Percentiles rank a stretch among this genome's conserved stretches.
Conservation (phyloP, 2,113 vertebrate genomes). For the Ornithorhynchus anatinus region DNA sequence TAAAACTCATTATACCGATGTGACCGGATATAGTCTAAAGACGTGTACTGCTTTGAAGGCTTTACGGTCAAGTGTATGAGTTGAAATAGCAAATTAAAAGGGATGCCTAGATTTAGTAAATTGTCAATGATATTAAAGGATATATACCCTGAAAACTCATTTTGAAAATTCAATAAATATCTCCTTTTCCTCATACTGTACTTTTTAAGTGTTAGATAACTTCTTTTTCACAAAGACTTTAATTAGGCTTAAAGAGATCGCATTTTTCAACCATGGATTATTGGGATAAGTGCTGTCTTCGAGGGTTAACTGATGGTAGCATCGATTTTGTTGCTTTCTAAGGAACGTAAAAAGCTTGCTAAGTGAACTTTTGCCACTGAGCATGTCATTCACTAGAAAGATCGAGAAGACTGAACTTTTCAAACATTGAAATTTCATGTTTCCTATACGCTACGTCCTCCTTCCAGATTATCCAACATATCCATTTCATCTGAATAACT, state of each 20-base stretch:
- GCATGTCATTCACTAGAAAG: background rate
- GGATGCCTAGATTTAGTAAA: background rate
- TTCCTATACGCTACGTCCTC: conserved; percentile 2
- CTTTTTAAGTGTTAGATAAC: conserved; percentile 37
- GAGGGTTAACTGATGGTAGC: conserved; percentile 16
- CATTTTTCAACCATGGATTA: background rate
- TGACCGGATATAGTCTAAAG: too few relatives aligned
- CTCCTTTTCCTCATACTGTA: conserved; percentile 30
- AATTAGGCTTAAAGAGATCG: conserved; percentile 20
- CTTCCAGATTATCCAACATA: background rate
- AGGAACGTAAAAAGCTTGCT: background rate
- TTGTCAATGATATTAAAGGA: conserved; percentile 28
- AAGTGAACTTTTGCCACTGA: conserved; percentile 3
- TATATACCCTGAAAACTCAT: conserved; percentile 23
- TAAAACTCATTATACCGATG: too few relatives aligned
- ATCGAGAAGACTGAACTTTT: conserved; percentile 25
- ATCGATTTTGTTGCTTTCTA: conserved; percentile 1
- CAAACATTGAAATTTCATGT: conserved; percentile 15
- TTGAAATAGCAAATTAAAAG: background rate
- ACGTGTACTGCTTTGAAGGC: too few relatives aligned
- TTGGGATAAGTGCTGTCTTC: conserved; percentile 16
- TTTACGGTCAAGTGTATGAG: background rate
- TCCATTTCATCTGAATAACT: background rate
- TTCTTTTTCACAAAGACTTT: conserved; percentile 31
- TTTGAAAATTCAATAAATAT: conserved; percentile 39